A percentile compares a stretch with the other conserved stretches of the same genome.
phyloP scores from a whole-genome alignment of 1,140 invertebrate genomes.

The Pseudomyrmex sp. region DNA sequence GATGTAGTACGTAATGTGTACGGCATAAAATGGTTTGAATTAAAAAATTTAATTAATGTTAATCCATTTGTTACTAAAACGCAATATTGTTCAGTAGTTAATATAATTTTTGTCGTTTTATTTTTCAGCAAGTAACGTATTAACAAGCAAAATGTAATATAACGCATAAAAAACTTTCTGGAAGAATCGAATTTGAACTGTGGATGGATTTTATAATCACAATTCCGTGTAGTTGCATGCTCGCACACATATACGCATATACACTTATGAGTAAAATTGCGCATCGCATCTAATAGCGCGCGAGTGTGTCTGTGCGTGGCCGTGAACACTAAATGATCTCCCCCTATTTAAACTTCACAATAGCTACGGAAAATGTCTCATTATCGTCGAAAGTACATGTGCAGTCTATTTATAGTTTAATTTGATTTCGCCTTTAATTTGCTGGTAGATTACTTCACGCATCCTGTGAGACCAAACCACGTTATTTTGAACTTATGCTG shows the following conservation, averaged over 20 bases:
- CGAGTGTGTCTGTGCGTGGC: constrained; percentile 9
- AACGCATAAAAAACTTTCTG: neutral
- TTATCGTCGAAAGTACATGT: constrained; percentile 23
- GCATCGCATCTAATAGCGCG: constrained; percentile 26
- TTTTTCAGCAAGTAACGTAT: neutral
- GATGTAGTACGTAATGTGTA: too few species aligned
- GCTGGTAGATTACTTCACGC: neutral
- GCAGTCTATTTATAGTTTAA: neutral
- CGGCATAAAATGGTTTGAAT: neutral
- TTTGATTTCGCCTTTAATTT: constrained; percentile 11
- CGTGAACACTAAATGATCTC: constrained; percentile 34
- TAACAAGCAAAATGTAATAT: neutral
- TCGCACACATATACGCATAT: neutral
- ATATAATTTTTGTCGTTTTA: neutral
- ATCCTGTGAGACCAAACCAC: neutral
- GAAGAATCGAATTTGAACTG: neutral
- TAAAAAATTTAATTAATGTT: too few species aligned
- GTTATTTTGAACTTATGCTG: neutral
- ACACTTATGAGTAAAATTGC: constrained; percentile 30
- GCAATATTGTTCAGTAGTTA: constrained; percentile 5
- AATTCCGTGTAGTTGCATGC: constrained; percentile 5
- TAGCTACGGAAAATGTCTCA: constrained; percentile 34
- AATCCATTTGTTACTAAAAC: too few species aligned
- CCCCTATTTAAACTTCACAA: constrained; percentile 40
- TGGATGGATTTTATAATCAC: neutral